Conservation (phyloP, 2,888 invertebrate genomes). For the Acanthococcus lagerstroemiae region DNA sequence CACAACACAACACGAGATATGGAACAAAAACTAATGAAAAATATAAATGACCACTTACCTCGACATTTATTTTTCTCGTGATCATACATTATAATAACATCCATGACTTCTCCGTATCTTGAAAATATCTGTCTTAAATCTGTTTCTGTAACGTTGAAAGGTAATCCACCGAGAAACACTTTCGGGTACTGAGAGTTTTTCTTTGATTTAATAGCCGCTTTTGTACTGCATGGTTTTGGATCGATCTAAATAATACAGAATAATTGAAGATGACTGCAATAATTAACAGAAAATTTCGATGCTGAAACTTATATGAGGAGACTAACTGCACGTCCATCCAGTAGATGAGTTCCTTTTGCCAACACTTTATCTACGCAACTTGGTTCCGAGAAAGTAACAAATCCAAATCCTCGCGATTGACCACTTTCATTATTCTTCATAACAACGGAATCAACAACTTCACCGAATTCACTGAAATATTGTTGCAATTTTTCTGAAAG, state of each 20-base stretch:
- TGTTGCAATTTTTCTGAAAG: slow-evolving; percentile 22
- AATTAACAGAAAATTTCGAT: slow-evolving; percentile 30
- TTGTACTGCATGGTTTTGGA: slow-evolving; percentile 26
- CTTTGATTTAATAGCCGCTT: slow-evolving; percentile 22
- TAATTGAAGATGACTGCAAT: slow-evolving; percentile 40
- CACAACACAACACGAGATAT: too few species aligned
- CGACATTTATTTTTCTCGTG: slow-evolving; percentile 27
- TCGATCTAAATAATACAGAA: slow-evolving; percentile 38
- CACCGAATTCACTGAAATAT: slow-evolving; percentile 19
- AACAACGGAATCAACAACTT: slow-evolving; percentile 23
- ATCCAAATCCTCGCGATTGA: slow-evolving; percentile 23
- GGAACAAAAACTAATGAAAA: slow-evolving; percentile 19
- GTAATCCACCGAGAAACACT: slow-evolving; percentile 24
- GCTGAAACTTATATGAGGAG: background rate
- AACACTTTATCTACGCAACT: slow-evolving; percentile 21
- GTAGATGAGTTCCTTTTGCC: slow-evolving; percentile 10
- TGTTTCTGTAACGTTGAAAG: slow-evolving; percentile 19
- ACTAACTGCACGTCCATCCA: slow-evolving; percentile 22
- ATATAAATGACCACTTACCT: slow-evolving; percentile 27
- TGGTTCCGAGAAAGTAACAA: slow-evolving; percentile 20
- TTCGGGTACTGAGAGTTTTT: slow-evolving; percentile 26
- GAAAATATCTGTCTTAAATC: slow-evolving; percentile 18
- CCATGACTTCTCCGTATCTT: slow-evolving; percentile 24
- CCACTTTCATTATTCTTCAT: slow-evolving; percentile 27
- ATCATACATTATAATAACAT: slow-evolving; percentile 28